Evolutionary conservation across 1,140 invertebrate species (phyloP), one percentile per base, ranked within the genome.

Genomic region (Tribolium castaneum): DNA sequence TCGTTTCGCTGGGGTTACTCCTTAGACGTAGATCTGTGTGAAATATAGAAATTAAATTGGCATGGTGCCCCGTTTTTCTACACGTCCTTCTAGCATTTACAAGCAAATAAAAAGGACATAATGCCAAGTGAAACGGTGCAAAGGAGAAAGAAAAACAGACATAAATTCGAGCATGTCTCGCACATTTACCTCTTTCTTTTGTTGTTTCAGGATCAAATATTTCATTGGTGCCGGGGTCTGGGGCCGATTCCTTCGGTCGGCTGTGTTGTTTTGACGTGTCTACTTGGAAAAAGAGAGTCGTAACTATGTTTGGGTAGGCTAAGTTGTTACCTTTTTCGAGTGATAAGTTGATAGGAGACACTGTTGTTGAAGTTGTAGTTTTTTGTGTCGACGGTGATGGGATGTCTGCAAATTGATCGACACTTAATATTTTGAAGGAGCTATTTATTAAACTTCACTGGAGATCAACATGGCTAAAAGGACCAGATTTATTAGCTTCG

Each of bases 151-250:
- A 75, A 49, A 75, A 75, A 54, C 45, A 79, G 9, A 49, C 76
- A 72, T 79, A 80, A 80, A 77, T 75, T 77, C 77, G 14, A 73
- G 62, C 25, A 72, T 77, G 70, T 70, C 62, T 52, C 54, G 35
- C 45, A 56, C 70, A 78, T 76, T 83, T 82, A 83, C 82, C 82
- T 82, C 79, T 75, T 75, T 82, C 82, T 75, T 82, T 83, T 62
- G 82, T 82, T 34, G 78, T 76, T 78, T 79, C 81, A 14, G 80
- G 80, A 79, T 81, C 80, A 54, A 79, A 81, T 78, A 83, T 83
- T 78, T 83, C 82, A 54, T 83, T 83, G 78, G 70, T 82, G 59
- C 66, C 81, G 22, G 76, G 52, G 51, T 80, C 80, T 30, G 74
- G 39, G 72, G 54, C 70, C 25, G 74, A 59, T 73, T 83, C 81